Conservation (phyloP, 2,797 vertebrate species). For the Heliangelus exortis region DNA sequence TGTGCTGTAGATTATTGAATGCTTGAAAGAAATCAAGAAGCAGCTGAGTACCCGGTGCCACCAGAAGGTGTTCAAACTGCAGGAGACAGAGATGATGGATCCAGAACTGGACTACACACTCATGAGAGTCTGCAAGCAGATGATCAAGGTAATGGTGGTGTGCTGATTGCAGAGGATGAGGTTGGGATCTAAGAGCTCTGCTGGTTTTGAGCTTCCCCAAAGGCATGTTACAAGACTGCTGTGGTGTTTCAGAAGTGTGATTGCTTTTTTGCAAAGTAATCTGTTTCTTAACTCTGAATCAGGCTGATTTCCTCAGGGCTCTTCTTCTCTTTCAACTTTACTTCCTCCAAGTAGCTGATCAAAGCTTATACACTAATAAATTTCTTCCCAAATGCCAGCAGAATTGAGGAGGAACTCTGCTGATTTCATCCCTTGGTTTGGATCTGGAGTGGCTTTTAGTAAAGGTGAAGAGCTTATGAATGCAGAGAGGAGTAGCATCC, state of each 20-base stretch:
- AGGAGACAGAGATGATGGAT: conserved; percentile 97
- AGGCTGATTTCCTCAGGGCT: background rate
- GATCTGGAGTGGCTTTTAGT: background rate
- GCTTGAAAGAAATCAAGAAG: conserved; percentile 94
- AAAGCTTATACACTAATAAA: background rate
- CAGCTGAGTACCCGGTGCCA: conserved; percentile 87
- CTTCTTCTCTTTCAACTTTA: background rate
- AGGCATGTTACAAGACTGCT: no score
- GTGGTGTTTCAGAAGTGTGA: background rate
- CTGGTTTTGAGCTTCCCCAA: background rate
- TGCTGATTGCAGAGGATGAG: background rate
- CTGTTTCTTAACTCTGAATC: background rate
- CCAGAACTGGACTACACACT: conserved; percentile 96
- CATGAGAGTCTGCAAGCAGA: conserved; percentile 97
- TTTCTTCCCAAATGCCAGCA: background rate
- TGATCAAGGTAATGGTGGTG: conserved; percentile 88
- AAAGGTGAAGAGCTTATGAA: background rate
- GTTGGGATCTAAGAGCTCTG: background rate
- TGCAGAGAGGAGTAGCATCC: background rate
- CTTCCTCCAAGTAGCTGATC: background rate
- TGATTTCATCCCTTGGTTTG: background rate
- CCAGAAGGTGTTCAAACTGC: conserved; percentile 94
- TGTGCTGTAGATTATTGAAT: conserved; percentile 90
- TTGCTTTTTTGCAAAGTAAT: background rate
- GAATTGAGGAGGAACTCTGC: background rate